Percentiles rank a stretch among this genome's conserved stretches.
phyloP scores from a whole-genome alignment of 1,140 invertebrate species.

The Steinernema feltiae region DNA sequence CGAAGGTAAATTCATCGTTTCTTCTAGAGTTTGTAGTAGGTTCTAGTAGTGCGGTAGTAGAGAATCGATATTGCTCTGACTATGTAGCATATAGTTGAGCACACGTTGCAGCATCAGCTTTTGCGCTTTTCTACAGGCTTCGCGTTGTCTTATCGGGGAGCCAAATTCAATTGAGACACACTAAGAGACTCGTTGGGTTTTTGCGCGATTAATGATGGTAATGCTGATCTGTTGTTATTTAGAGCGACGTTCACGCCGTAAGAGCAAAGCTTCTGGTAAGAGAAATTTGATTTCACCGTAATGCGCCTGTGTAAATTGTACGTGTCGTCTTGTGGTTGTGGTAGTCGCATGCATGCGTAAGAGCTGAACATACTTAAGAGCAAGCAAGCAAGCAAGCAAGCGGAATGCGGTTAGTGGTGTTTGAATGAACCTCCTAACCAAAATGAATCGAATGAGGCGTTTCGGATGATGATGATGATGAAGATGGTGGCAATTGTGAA shows the following conservation, averaged over 20 bases:
- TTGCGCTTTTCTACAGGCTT: background rate
- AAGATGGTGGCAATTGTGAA: background rate
- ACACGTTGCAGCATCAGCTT: background rate
- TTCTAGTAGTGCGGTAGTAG: background rate
- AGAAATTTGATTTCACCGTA: background rate
- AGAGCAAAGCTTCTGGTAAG: slow-evolving; percentile 54
- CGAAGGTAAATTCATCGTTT: no score
- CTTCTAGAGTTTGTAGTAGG: no score
- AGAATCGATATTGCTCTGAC: no score
- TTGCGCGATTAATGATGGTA: background rate
- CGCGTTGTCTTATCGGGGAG: background rate
- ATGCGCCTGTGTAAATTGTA: background rate
- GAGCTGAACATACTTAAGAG: no score
- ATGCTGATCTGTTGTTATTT: slow-evolving; percentile 15
- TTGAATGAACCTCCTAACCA: no score
- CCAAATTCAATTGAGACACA: background rate
- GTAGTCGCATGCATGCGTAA: background rate
- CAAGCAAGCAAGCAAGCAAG: no score
- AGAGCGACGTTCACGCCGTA: slow-evolving; percentile 43
- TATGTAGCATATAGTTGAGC: no score
- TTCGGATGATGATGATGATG: background rate
- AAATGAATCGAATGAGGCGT: no score
- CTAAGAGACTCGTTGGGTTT: background rate
- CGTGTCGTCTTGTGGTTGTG: background rate
- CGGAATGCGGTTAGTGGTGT: background rate